Evolutionary conservation across 2,113 vertebrate species (phyloP).

Genomic region (Fukomys damarensis): DNA sequence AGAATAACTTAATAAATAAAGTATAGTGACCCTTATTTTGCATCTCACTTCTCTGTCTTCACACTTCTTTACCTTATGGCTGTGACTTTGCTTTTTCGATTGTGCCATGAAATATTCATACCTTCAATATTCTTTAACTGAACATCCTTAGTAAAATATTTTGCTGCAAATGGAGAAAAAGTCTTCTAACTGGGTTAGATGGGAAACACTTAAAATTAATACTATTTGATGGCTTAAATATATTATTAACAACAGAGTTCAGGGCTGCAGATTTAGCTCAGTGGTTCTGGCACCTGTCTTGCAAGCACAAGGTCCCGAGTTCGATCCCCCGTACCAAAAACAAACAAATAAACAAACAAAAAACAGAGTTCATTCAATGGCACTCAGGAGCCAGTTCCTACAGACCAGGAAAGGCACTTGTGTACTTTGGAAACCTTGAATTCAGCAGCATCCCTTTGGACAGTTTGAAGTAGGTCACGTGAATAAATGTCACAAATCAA

Average conservation of each 20-base stretch:
- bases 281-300: no score
- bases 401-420: accelerated
- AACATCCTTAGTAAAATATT: neutral
- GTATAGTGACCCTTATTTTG: neutral
- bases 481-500: neutral
- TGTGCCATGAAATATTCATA: neutral
- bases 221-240: neutral
- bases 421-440: neutral
- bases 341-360: no score
- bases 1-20: neutral
- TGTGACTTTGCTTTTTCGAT: neutral
- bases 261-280: no score
- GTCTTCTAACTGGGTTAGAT: neutral
- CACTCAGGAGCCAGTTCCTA: neutral
- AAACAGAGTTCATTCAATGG: neutral
- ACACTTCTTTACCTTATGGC: neutral
- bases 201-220: neutral
- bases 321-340: no score
- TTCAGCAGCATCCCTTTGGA: neutral
- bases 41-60: neutral
- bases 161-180: neutral
- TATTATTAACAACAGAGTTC: neutral
- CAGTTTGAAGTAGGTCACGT: neutral
- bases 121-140: neutral
- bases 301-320: no score